Conservation (phyloP, 2,888 invertebrate species). For the Sepioteuthis lessoniana region DNA sequence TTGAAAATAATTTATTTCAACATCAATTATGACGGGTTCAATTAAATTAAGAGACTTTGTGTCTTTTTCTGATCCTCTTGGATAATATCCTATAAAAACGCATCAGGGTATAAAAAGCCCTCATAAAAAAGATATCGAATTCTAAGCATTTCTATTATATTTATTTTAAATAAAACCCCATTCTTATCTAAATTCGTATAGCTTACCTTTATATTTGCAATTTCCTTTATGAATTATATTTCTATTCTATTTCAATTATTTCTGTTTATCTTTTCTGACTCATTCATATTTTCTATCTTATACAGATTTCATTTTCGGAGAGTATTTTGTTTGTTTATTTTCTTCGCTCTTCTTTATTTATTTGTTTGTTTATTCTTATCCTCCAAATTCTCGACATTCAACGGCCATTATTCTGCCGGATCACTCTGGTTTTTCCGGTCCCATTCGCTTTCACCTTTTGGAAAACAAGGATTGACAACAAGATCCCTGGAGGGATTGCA, state of each 20-base stretch:
- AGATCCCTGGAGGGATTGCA: slow-evolving; percentile 33
- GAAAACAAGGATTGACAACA: not conserved
- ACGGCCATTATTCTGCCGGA: not conserved
- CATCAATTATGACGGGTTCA: not conserved
- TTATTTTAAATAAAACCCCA: not conserved
- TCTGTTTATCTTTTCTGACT: not conserved
- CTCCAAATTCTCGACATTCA: not conserved
- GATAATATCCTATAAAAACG: not conserved
- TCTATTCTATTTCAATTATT: not conserved
- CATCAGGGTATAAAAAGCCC: not conserved
- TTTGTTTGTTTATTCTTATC: not conserved
- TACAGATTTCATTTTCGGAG: not conserved
- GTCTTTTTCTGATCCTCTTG: not conserved
- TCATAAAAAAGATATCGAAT: not conserved
- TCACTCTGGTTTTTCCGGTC: not conserved
- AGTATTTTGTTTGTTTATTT: not conserved
- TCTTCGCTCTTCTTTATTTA: not conserved
- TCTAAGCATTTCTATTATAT: not conserved
- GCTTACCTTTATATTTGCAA: not conserved
- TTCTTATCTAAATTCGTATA: not conserved
- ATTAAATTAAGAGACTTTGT: not conserved
- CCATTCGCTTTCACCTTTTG: not conserved
- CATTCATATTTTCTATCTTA: not conserved
- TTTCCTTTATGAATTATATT: not conserved
- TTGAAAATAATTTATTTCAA: not conserved